phyloP scores from a whole-genome alignment of 53 echinoderm and acorn worm genomes.

The Holothuria scabra region DNA sequence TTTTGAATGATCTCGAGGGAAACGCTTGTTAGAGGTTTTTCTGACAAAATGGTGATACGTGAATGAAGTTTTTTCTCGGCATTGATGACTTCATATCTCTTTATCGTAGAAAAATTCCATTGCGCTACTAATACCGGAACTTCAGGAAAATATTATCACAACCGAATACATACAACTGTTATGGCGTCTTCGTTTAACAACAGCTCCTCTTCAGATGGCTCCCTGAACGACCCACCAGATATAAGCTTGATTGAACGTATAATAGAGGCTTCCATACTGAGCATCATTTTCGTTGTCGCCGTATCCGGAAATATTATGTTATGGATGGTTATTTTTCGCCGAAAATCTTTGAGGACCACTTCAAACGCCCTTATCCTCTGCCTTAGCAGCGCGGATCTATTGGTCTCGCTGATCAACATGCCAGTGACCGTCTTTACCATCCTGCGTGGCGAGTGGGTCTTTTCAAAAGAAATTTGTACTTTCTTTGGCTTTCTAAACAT shows the following conservation, averaged over 20 bases:
- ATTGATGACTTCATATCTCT: too few species aligned
- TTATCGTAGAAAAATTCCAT: too few species aligned
- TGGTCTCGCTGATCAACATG: constrained; percentile 84
- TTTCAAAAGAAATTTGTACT: constrained; percentile 58
- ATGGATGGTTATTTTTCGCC: constrained; percentile 78
- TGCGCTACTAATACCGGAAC: too few species aligned
- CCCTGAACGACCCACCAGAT: background rate
- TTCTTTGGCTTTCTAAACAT: constrained; percentile 84
- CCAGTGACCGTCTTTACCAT: constrained; percentile 82
- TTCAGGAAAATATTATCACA: too few species aligned
- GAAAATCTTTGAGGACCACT: constrained; percentile 65
- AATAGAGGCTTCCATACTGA: constrained; percentile 69
- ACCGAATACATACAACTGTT: too few species aligned
- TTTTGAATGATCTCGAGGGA: too few species aligned
- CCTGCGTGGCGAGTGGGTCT: constrained; percentile 56
- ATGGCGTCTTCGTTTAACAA: too few species aligned
- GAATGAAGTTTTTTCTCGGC: too few species aligned
- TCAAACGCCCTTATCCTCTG: constrained; percentile 95
- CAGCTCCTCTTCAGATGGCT: too few species aligned
- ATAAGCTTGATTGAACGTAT: constrained; percentile 59
- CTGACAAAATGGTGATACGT: too few species aligned
- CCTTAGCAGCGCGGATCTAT: constrained; percentile 86
- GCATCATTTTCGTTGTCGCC: constrained; percentile 70
- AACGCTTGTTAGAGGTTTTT: too few species aligned
- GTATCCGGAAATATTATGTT: constrained; percentile 83